phyloP scores from a whole-genome alignment of 1,140 invertebrate species.

The Apolygus lucorum region DNA sequence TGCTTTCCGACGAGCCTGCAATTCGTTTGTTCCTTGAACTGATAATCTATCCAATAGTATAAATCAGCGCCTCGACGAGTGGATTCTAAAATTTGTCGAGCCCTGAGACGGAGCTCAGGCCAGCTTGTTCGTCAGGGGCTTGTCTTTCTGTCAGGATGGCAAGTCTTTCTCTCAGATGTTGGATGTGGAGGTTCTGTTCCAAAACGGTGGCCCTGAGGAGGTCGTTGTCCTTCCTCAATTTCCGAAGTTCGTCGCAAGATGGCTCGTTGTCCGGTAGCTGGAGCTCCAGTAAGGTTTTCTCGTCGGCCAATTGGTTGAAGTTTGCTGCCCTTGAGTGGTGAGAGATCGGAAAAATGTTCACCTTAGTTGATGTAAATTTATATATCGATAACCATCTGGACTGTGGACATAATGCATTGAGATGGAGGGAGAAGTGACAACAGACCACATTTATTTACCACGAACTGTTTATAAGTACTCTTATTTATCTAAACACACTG shows the following conservation, averaged over 20 bases:
- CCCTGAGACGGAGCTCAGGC: not conserved
- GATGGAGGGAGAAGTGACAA: not conserved
- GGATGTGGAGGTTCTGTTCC: not conserved
- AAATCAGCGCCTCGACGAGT: too few relatives aligned
- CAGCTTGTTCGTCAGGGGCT: not conserved
- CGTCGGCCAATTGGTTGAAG: too few relatives aligned
- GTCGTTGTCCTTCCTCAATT: not conserved
- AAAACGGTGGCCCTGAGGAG: not conserved
- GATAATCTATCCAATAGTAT: too few relatives aligned
- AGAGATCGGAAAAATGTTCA: not conserved
- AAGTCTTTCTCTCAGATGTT: not conserved
- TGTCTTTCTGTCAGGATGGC: not conserved
- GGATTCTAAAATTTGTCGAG: too few relatives aligned
- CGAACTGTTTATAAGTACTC: too few relatives aligned
- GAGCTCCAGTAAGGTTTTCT: too few relatives aligned
- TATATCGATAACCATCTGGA: not conserved
- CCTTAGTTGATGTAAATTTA: not conserved
- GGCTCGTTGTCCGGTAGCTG: not conserved
- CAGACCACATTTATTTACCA: too few relatives aligned
- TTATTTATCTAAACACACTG: too few relatives aligned
- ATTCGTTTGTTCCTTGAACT: too few relatives aligned
- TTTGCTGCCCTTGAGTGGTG: too few relatives aligned
- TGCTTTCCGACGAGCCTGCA: not conserved
- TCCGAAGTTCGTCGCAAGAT: not conserved
- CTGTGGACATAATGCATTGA: not conserved